These are phyloP conservation scores for Orius laevigatus DNA, from an alignment of 1,140 invertebrate species.

Conservation along the genomic window DNA sequence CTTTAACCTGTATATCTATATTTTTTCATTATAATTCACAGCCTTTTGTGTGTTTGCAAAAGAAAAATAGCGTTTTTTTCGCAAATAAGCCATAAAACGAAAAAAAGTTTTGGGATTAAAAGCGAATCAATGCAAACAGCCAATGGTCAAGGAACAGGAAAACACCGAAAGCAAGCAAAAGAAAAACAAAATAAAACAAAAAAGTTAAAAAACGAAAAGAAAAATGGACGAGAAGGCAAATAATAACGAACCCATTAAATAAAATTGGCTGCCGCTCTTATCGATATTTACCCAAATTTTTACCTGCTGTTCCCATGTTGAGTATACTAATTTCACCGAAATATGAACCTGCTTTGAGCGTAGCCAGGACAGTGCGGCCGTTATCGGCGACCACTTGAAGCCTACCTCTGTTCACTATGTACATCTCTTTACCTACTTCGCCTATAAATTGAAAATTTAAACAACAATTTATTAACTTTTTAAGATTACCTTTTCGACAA, in stretches of 20 bases:
- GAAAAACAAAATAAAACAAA: not conserved
- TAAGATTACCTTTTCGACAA: conserved; percentile 80
- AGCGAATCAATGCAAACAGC: no score
- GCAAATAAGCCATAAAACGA: no score
- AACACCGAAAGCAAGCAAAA: not conserved
- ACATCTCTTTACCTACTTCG: conserved; percentile 98
- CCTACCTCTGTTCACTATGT: conserved; percentile 92
- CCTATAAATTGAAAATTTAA: conserved; percentile 37
- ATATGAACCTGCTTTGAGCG: conserved; percentile 92
- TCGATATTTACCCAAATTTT: conserved; percentile 81
- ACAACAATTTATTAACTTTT: not conserved
- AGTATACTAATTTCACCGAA: conserved; percentile 99
- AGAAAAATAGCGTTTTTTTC: no score
- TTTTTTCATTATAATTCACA: no score
- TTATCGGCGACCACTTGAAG: conserved; percentile 95
- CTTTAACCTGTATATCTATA: no score
- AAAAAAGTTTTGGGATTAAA: no score
- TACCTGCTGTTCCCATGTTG: conserved; percentile 99
- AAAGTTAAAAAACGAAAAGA: conserved; percentile 7
- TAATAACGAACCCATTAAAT: conserved; percentile 8
- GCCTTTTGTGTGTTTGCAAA: no score
- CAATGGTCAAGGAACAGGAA: not conserved
- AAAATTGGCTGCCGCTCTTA: conserved; percentile 15
- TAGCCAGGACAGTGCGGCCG: conserved; percentile 90
- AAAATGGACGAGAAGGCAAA: conserved; percentile 22